Evolutionary conservation across 2,797 vertebrate genomes (phyloP).

Genomic region (Anguilla obscura): DNA sequence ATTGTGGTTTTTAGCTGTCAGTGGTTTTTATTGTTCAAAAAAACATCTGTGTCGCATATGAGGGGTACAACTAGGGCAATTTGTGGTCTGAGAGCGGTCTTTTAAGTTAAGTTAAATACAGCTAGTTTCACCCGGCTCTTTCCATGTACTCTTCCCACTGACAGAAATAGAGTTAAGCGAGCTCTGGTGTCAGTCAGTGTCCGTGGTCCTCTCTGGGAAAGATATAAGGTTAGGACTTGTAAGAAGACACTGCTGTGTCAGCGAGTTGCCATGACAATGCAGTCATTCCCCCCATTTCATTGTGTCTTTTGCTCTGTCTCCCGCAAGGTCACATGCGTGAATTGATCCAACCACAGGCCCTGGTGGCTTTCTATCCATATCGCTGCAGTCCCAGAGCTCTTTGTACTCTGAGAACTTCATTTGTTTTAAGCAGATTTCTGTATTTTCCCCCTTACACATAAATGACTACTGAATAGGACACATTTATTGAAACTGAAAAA

Average conservation of each 20-base stretch:
- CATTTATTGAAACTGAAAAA: neutral
- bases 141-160: neutral
- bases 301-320: slow-evolving; percentile 59
- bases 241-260: slow-evolving; percentile 75
- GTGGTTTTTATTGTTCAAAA: neutral
- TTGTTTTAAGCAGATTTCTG: neutral
- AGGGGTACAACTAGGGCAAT: neutral
- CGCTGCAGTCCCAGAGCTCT: slow-evolving; percentile 4
- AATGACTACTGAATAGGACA: neutral
- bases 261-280: slow-evolving; percentile 69
- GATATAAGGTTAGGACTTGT: slow-evolving; percentile 69
- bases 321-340: slow-evolving; percentile 62
- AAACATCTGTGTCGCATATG: neutral
- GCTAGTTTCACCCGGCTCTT: neutral
- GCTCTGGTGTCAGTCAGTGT: slow-evolving; percentile 40
- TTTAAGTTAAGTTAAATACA: neutral
- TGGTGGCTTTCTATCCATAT: slow-evolving; percentile 31
- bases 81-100: neutral
- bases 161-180: slow-evolving; percentile 12
- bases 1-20: neutral
- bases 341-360: slow-evolving; percentile 55
- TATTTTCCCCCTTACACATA: neutral
- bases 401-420: slow-evolving; percentile 18
- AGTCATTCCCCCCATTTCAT: slow-evolving; percentile 60
- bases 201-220: slow-evolving; percentile 56